Base-by-base conservation (phyloP, 2,888 invertebrate genomes). In the Psylliodes chrysocephalus region DNA sequence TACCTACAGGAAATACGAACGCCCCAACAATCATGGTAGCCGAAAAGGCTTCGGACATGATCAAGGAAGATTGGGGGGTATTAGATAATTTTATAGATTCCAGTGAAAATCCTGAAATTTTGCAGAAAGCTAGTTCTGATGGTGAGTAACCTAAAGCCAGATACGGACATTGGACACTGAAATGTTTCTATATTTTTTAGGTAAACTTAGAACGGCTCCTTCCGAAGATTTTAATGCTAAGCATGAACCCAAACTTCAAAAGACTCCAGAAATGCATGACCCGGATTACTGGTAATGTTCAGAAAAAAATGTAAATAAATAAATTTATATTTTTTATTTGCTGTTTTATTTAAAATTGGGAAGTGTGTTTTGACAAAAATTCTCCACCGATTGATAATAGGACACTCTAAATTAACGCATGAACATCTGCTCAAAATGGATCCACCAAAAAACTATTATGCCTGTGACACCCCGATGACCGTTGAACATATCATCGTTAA, bases 11-110 rank as follows among this genome's bases (percentile, higher is more conserved):
- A 0, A 93, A 94, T 76, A 94, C 93, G 0, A 93, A 93, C 74
- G 93, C 92, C 0, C 92, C 94, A 0, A 87, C 87, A 0, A 89
- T 93, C 44, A 94, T 94, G 94, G 90, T 94, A 42, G 94, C 90
- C 0, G 94, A 94, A 77, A 93, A 91, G 75, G 92, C 89, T 0
- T 86, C 92, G 0, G 93, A 94, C 74, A 88, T 94, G 86, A 92
- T 94, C 70, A 92, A 92, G 77, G 86, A 90, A 77, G 90, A 91
- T 69, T 91, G 91, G 89, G 71, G 71, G 35, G 70, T 67, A 0
- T 38, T 70, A 12, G 38, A 67, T 33, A 57, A 60, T 17, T 65
- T 60, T 47, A 19, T 56, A 10, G 69, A 67, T 33, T 62, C 70
- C 6, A 30, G 35, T 4, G 67, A 69, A 56, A 52, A 63, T 47